Conservation (phyloP, 2,888 invertebrate species). For the Acronicta psi region DNA sequence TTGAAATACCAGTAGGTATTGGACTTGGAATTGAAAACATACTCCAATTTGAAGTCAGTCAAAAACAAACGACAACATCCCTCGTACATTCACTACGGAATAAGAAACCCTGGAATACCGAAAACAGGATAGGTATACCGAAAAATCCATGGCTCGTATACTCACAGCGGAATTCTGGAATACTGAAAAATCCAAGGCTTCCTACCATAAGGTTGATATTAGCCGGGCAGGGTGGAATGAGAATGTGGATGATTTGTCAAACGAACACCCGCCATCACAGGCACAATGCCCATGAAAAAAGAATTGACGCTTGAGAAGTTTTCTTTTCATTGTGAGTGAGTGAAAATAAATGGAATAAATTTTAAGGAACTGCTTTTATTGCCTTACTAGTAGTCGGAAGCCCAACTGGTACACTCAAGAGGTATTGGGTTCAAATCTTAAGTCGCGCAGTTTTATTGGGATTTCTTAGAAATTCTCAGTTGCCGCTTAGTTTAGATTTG, state of each 20-base stretch:
- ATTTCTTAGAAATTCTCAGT: no score
- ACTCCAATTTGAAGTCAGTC: background rate
- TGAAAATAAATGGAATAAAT: no score
- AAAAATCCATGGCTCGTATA: conserved; percentile 23
- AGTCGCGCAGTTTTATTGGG: no score
- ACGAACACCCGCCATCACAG: conserved; percentile 15
- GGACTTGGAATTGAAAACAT: no score
- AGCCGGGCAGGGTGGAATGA: conserved; percentile 7
- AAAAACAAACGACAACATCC: background rate
- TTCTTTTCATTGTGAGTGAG: background rate
- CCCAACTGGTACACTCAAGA: no score
- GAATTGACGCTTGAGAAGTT: conserved; percentile 5
- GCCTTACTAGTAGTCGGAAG: no score
- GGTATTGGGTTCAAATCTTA: no score
- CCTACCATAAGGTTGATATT: conserved; percentile 33
- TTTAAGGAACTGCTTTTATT: no score
- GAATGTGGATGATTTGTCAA: conserved; percentile 46
- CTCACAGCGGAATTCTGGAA: no score
- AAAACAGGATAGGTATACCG: conserved; percentile 13
- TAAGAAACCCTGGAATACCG: background rate
- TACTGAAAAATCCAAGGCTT: conserved; percentile 18
- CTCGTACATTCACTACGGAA: no score
- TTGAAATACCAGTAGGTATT: no score
- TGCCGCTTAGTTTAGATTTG: no score
- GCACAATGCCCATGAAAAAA: conserved; percentile 27